These are phyloP conservation scores for Phallusia fumigata DNA, from an alignment of 23 tunicate species.

Conservation along the genomic window DNA sequence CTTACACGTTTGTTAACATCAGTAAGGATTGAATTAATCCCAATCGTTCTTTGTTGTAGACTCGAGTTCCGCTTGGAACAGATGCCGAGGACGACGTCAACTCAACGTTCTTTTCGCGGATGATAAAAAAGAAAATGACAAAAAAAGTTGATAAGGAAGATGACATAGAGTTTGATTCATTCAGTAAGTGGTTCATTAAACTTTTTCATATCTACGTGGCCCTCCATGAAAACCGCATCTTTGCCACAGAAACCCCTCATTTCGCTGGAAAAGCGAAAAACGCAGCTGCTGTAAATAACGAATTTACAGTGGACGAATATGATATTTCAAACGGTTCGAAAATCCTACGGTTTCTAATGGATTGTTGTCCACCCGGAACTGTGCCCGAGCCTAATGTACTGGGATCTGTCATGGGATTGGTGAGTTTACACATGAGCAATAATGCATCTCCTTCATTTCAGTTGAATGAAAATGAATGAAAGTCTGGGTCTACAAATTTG, in stretches of 20 bases:
- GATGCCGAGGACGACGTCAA: not conserved
- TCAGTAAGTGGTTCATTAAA: not conserved
- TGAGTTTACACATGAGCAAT: too few species aligned
- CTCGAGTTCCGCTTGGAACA: not conserved
- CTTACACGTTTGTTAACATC: too few species aligned
- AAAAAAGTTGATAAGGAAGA: constrained; percentile 12
- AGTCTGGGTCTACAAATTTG: too few species aligned
- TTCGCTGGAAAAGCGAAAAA: not conserved
- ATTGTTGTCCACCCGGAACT: constrained; percentile 88
- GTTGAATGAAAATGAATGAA: too few species aligned
- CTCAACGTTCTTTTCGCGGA: constrained; percentile 12
- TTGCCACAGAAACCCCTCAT: not conserved
- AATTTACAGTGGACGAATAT: constrained; percentile 53
- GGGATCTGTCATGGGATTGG: constrained; percentile 69
- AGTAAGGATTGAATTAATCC: too few species aligned
- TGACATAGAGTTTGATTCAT: not conserved
- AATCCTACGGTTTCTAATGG: constrained; percentile 70
- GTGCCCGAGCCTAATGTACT: constrained; percentile 75
- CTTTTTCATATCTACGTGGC: not conserved
- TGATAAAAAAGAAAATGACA: constrained; percentile 17
- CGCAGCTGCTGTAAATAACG: not conserved
- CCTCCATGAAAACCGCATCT: not conserved
- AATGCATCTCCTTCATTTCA: too few species aligned
- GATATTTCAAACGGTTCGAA: constrained; percentile 54
- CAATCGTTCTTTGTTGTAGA: not conserved